Percentiles rank a stretch among this genome's conserved stretches.
These are phyloP conservation scores for Phyto melanocephala DNA, from an alignment of 2,888 invertebrate species.

Conservation along the genomic window DNA sequence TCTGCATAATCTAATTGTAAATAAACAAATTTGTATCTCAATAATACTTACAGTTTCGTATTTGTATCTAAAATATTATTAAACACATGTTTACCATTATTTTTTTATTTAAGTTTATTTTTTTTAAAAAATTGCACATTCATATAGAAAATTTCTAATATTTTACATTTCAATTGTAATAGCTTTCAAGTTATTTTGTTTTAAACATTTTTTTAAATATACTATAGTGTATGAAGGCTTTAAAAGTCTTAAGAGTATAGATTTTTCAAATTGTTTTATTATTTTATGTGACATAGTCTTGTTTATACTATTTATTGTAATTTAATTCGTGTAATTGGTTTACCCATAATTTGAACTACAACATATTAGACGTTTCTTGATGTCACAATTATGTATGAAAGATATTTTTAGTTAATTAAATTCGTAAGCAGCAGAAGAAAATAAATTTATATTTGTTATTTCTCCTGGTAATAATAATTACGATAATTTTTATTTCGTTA, in stretches of 20 bases:
- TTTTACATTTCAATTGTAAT: constrained; percentile 50
- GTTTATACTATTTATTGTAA: constrained; percentile 12
- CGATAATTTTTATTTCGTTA: neutral
- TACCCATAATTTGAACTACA: constrained; percentile 44
- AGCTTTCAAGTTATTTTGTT: constrained; percentile 42
- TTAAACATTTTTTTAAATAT: constrained; percentile 51
- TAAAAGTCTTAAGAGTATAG: constrained; percentile 51
- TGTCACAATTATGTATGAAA: constrained; percentile 39
- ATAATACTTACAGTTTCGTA: too few species aligned
- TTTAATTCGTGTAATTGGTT: constrained; percentile 31
- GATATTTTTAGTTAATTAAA: constrained; percentile 41
- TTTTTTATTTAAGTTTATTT: constrained; percentile 28
- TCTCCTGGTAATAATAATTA: constrained; percentile 40
- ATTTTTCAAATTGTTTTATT: constrained; percentile 36
- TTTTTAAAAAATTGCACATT: constrained; percentile 46
- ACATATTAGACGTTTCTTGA: constrained; percentile 40
- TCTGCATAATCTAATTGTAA: too few species aligned
- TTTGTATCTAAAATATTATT: neutral
- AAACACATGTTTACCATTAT: neutral
- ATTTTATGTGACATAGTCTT: constrained; percentile 38
- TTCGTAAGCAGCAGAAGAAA: constrained; percentile 49
- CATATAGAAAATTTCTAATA: constrained; percentile 46
- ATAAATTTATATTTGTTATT: neutral
- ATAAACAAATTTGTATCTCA: too few species aligned
- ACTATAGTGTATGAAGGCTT: constrained; percentile 49